These are phyloP conservation scores for Dromas ardeola DNA, from an alignment of 2,113 vertebrate species.

Conservation along the genomic window DNA sequence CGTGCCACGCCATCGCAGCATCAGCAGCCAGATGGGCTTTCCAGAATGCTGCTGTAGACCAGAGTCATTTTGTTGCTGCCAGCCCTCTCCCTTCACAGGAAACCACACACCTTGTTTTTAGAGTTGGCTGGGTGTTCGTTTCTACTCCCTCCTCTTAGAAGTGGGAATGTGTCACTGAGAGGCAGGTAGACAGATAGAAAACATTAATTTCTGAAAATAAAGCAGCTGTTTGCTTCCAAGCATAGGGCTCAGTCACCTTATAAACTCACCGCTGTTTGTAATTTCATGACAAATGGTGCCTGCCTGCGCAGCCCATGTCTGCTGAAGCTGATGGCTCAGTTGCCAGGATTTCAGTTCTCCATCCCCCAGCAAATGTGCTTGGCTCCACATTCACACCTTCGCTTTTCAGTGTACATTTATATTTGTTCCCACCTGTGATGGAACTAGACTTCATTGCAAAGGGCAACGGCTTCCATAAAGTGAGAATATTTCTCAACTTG, in stretches of 20 bases:
- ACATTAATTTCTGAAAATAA: background rate
- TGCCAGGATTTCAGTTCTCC: background rate
- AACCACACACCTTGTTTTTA: background rate
- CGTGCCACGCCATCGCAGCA: background rate
- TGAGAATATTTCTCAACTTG: constrained; percentile 1
- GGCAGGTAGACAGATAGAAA: background rate
- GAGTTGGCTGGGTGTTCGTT: background rate
- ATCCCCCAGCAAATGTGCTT: background rate
- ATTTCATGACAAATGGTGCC: background rate
- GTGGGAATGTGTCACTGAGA: background rate
- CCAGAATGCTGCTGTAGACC: background rate
- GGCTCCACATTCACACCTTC: background rate
- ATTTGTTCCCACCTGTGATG: background rate
- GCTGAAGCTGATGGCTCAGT: background rate
- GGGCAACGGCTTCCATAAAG: background rate
- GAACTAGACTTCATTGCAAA: background rate
- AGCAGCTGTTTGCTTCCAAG: background rate
- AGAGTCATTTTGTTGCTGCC: background rate
- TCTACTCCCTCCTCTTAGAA: background rate
- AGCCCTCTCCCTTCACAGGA: background rate
- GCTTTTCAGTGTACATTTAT: background rate
- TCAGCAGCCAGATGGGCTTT: background rate
- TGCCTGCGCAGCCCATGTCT: background rate
- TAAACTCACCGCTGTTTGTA: background rate
- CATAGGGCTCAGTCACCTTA: background rate